phyloP scores from a whole-genome alignment of 1,140 invertebrate genomes.

The Papilio glaucus region DNA sequence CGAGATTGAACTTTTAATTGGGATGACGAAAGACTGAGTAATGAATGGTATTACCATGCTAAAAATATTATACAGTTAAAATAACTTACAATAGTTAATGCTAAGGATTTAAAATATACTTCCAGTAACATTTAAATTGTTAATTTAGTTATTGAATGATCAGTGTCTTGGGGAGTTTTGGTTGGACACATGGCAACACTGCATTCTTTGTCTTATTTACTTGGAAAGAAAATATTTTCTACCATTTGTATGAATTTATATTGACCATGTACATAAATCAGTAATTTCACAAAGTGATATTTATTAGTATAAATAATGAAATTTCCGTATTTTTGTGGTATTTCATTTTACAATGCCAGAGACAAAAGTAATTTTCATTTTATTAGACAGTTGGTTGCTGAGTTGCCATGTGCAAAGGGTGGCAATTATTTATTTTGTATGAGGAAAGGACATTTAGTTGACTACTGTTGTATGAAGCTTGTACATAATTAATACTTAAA shows the following conservation, averaged over 20 bases:
- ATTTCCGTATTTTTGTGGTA: not conserved
- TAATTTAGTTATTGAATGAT: slow-evolving; percentile 4
- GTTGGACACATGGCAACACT: not conserved
- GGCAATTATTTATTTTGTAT: slow-evolving; percentile 3
- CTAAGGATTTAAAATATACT: slow-evolving; percentile 21
- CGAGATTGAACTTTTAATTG: slow-evolving; percentile 7
- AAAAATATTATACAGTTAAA: slow-evolving; percentile 10
- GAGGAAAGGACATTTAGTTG: slow-evolving; percentile 45
- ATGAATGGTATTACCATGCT: slow-evolving; percentile 19
- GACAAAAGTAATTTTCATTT: not conserved
- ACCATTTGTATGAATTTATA: not conserved
- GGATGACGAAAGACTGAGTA: slow-evolving; percentile 24
- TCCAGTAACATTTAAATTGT: slow-evolving; percentile 23
- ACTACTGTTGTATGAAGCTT: slow-evolving; percentile 57
- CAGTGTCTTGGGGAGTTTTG: not conserved
- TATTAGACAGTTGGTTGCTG: not conserved
- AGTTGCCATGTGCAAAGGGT: not conserved
- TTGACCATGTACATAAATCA: not conserved
- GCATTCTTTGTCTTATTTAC: not conserved
- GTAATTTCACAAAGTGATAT: not conserved
- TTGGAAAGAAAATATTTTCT: not conserved
- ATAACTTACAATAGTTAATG: slow-evolving; percentile 5
- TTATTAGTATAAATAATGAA: not conserved
- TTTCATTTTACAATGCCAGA: not conserved
- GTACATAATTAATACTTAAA: slow-evolving; percentile 49